Percentiles rank a stretch among this genome's conserved stretches.
Evolutionary conservation across 2,888 invertebrate genomes (phyloP).

Genomic region (Oasisia sp.): DNA sequence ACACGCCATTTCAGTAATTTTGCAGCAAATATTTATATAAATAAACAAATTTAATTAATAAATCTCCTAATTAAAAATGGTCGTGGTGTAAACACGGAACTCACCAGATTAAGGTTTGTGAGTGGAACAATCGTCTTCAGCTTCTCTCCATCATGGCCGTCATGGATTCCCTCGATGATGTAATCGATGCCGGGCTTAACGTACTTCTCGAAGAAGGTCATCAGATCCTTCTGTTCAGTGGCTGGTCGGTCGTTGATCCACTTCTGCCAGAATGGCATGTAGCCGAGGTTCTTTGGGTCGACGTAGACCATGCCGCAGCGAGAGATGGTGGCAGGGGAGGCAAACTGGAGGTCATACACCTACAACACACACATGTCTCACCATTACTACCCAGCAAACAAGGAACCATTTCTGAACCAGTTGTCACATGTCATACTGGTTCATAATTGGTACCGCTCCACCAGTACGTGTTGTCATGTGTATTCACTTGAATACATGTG

Average conservation of each 20-base stretch:
- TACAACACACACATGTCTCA: background rate
- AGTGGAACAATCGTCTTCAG: slow-evolving; percentile 85
- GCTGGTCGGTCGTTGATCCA: slow-evolving; percentile 72
- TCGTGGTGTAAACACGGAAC: slow-evolving; percentile 20
- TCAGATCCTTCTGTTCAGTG: slow-evolving; percentile 55
- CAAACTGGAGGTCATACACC: slow-evolving; percentile 85
- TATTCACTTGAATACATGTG: too few relatives aligned
- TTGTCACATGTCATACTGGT: too few relatives aligned
- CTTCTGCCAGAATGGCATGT: slow-evolving; percentile 85
- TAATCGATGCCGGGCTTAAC: slow-evolving; percentile 78
- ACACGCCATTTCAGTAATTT: too few relatives aligned
- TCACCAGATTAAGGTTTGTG: slow-evolving; percentile 86
- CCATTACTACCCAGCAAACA: too few relatives aligned
- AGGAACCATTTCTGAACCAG: too few relatives aligned
- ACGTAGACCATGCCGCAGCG: slow-evolving; percentile 94
- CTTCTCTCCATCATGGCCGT: slow-evolving; percentile 73
- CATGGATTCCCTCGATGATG: slow-evolving; percentile 79
- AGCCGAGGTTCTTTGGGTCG: slow-evolving; percentile 90
- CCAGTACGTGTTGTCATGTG: too few relatives aligned
- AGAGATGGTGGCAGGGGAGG: slow-evolving; percentile 92
- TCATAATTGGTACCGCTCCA: too few relatives aligned
- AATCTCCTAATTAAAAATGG: too few relatives aligned
- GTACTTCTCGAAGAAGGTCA: slow-evolving; percentile 78
- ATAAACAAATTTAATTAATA: too few relatives aligned
- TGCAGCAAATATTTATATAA: too few relatives aligned